These are phyloP conservation scores for Kryptolebias ocellatus DNA, from an alignment of 2,797 vertebrate species.

Conservation along the genomic window DNA sequence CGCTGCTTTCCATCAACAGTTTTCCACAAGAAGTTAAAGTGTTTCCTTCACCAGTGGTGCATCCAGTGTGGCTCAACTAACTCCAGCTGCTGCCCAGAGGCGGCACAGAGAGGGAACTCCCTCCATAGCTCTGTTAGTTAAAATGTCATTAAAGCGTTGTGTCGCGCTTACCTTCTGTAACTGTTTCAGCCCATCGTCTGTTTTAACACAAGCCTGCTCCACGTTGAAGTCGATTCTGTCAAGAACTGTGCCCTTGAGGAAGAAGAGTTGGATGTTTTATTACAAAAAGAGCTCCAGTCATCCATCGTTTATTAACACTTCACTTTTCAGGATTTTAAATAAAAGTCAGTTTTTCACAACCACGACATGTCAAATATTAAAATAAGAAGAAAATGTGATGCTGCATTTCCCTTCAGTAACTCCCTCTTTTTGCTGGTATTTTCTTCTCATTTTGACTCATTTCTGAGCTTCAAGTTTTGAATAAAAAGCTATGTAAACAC, in stretches of 20 bases:
- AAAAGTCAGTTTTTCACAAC: no score
- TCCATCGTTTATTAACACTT: no score
- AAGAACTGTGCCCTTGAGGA: constrained; percentile 92
- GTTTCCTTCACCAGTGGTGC: neutral
- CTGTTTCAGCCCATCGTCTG: constrained; percentile 94
- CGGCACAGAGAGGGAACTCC: no score
- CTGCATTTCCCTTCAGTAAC: neutral
- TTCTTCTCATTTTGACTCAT: neutral
- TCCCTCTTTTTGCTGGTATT: neutral
- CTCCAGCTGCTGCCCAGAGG: no score
- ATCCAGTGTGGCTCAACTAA: no score
- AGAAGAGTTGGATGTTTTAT: constrained; percentile 6
- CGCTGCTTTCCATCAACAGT: neutral
- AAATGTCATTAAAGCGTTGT: no score
- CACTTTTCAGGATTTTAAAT: no score
- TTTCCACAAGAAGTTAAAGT: neutral
- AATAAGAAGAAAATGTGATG: neutral
- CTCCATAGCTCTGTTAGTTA: no score
- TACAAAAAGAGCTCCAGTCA: neutral
- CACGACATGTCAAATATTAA: neutral
- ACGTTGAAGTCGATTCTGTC: constrained; percentile 98
- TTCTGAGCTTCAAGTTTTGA: neutral
- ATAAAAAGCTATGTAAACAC: neutral
- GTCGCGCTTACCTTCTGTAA: constrained; percentile 90
- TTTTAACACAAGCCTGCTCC: constrained; percentile 95